These are phyloP conservation scores for Prionailurus bengalensis DNA, from an alignment of 2,113 vertebrate species.

Conservation along the genomic window DNA sequence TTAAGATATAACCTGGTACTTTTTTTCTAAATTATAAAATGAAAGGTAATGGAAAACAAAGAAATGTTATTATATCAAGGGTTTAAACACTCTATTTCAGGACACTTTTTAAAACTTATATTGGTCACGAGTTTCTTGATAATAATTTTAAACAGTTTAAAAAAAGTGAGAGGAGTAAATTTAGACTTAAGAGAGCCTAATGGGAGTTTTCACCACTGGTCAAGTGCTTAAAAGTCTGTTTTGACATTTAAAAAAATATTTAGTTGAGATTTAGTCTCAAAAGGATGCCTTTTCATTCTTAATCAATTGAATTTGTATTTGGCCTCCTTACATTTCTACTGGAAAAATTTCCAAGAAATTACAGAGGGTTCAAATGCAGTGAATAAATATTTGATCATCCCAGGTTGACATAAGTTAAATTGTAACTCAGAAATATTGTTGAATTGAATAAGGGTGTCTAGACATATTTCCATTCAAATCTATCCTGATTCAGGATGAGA, in stretches of 20 bases:
- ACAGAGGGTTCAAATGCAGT: not conserved
- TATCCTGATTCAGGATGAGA: constrained; percentile 38
- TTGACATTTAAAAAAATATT: not conserved
- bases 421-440: constrained; percentile 7
- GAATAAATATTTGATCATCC: constrained; percentile 57
- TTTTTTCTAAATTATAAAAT: constrained; percentile 21
- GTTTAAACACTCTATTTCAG: not conserved
- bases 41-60: not conserved
- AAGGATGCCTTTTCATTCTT: not conserved
- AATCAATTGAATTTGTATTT: not conserved
- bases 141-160: constrained; percentile 12
- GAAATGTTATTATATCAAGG: not conserved
- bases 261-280: not conserved
- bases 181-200: not conserved
- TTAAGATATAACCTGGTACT: not conserved
- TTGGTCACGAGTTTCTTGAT: not conserved
- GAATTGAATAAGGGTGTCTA: constrained; percentile 6
- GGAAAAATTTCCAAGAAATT: constrained; percentile 30
- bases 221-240: not conserved
- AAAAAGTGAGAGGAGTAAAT: not conserved
- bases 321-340: not conserved
- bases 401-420: not conserved
- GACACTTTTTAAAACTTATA: constrained; percentile 1
- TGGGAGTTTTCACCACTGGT: not conserved
- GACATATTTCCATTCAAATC: constrained; percentile 50